phyloP scores from a whole-genome alignment of 2,888 invertebrate genomes.

The Tridacna crocea region DNA sequence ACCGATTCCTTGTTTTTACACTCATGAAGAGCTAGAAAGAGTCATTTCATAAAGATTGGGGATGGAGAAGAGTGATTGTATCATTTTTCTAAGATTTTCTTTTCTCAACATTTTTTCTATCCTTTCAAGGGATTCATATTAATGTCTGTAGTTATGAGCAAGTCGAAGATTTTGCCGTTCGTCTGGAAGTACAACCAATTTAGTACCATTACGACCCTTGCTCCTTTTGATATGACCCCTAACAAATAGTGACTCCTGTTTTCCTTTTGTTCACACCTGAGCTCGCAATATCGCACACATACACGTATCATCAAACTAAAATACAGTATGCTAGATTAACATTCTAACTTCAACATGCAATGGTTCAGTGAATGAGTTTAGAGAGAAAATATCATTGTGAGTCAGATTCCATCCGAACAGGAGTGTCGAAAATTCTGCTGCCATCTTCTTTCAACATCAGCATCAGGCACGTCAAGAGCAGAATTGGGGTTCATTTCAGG shows the following conservation, averaged over 20 bases:
- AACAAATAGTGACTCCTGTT: not conserved
- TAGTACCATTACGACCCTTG: not conserved
- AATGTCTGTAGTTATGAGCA: too few relatives aligned
- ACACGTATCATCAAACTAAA: not conserved
- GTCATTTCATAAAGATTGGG: too few relatives aligned
- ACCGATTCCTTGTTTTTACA: too few relatives aligned
- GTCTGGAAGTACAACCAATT: too few relatives aligned
- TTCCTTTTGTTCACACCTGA: slow-evolving; percentile 25
- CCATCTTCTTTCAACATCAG: slow-evolving; percentile 25
- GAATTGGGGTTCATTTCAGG: not conserved
- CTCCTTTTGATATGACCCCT: slow-evolving; percentile 21
- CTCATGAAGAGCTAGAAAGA: too few relatives aligned
- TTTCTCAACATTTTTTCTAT: too few relatives aligned
- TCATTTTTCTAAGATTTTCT: too few relatives aligned
- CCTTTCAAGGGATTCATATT: too few relatives aligned
- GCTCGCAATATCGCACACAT: not conserved
- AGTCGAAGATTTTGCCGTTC: too few relatives aligned
- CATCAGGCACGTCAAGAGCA: not conserved
- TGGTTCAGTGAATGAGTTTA: too few relatives aligned
- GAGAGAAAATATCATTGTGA: not conserved
- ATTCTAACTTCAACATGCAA: too few relatives aligned
- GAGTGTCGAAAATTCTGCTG: slow-evolving; percentile 30
- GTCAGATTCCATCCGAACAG: not conserved
- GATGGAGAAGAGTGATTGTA: too few relatives aligned
- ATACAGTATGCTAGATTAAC: not conserved